Percentiles rank a stretch among this genome's conserved stretches.
Evolutionary conservation across 2,888 invertebrate genomes (phyloP).

Genomic region (Tetragnatha montana): DNA sequence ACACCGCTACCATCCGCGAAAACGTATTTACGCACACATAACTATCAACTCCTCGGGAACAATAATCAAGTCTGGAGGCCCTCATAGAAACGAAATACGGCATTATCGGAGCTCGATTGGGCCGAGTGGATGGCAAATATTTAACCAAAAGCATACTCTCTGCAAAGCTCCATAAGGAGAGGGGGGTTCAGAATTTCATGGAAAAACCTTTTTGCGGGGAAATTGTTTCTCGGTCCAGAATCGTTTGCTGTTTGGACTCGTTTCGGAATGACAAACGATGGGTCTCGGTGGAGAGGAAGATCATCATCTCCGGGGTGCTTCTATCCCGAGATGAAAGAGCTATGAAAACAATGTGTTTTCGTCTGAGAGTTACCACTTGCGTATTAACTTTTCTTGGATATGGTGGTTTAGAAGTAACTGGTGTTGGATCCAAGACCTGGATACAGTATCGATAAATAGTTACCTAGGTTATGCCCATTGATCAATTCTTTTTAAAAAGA

Average conservation of each 20-base stretch:
- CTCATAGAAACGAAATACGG: not conserved
- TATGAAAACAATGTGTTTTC: constrained; percentile 43
- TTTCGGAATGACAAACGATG: constrained; percentile 30
- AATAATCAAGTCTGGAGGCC: not conserved
- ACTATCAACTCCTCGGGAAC: not conserved
- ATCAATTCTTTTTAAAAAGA: not conserved
- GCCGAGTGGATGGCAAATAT: constrained; percentile 8
- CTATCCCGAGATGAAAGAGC: constrained; percentile 18
- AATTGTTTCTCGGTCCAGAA: constrained; percentile 13
- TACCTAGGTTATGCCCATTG: no score
- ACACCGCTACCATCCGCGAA: no score
- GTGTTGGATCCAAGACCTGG: no score
- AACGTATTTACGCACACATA: not conserved
- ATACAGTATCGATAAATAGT: no score
- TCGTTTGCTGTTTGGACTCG: constrained; percentile 33
- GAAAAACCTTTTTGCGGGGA: constrained; percentile 26
- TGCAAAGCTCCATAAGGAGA: not conserved
- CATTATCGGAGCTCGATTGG: constrained; percentile 4
- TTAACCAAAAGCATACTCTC: constrained; percentile 10
- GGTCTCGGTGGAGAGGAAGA: constrained; percentile 3
- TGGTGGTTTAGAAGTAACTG: not conserved
- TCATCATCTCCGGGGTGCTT: constrained; percentile 23
- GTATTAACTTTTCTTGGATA: not conserved
- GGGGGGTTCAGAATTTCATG: not conserved
- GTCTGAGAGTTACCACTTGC: not conserved